phyloP scores from a whole-genome alignment of 2,797 vertebrate genomes.

The Nasua narica region DNA sequence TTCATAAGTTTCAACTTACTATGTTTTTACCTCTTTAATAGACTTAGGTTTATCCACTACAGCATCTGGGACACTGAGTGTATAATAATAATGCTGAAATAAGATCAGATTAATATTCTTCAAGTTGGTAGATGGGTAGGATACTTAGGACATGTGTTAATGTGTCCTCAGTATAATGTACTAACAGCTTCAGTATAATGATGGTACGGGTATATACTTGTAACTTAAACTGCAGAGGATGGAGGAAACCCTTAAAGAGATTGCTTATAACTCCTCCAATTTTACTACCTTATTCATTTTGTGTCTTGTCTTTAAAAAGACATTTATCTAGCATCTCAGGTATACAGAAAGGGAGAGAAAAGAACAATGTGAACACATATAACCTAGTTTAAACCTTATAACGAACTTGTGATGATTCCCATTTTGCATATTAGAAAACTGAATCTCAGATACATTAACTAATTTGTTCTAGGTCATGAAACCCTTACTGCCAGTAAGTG shows the following conservation, averaged over 20 bases:
- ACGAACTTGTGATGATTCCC: background rate
- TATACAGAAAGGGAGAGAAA: background rate
- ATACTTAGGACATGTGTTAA: background rate
- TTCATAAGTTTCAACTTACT: background rate
- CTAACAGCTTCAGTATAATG: background rate
- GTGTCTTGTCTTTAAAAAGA: background rate
- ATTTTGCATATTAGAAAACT: constrained; percentile 1
- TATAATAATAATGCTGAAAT: background rate
- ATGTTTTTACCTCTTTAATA: background rate
- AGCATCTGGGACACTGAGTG: background rate
- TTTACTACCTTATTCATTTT: background rate
- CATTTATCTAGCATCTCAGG: background rate
- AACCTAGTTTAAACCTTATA: background rate
- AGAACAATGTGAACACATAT: background rate
- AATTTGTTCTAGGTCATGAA: background rate
- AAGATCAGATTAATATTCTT: background rate
- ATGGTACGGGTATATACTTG: background rate
- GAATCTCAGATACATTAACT: background rate
- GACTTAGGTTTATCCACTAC: background rate
- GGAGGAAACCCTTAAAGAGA: background rate
- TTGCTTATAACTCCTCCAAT: background rate
- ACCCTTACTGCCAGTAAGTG: background rate
- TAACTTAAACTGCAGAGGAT: background rate
- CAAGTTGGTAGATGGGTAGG: background rate
- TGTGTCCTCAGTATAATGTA: background rate